Evolutionary conservation across 2,113 vertebrate genomes (phyloP).

Genomic region (Microtus ochrogaster): DNA sequence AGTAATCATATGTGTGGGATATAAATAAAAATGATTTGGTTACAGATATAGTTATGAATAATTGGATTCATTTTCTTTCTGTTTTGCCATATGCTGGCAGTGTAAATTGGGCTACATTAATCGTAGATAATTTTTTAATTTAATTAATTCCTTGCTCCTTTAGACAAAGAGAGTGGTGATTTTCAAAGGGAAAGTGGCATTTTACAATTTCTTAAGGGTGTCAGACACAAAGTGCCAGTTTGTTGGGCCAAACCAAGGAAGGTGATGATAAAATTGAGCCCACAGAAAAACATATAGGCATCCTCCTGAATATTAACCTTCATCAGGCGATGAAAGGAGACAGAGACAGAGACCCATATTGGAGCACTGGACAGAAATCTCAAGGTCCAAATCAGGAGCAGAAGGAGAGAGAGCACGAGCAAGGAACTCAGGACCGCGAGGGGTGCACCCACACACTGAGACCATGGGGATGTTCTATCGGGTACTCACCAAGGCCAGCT

Average conservation of each 20-base stretch:
- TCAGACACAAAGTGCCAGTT: conserved; percentile 50
- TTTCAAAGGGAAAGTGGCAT: conserved; percentile 45
- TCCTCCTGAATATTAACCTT: no score
- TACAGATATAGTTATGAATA: neutral
- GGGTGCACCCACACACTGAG: no score
- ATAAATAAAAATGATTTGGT: neutral
- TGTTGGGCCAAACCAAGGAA: conserved; percentile 35
- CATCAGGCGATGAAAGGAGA: no score
- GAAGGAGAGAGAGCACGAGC: no score
- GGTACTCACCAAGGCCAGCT: no score
- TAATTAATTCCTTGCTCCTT: conserved; percentile 50
- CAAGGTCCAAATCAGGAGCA: no score
- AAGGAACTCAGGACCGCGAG: no score
- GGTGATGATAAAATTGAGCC: neutral
- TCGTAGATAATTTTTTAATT: conserved; percentile 53
- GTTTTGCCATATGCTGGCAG: neutral
- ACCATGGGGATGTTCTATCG: no score
- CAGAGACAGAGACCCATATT: no score
- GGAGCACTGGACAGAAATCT: no score
- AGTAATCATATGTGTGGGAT: neutral
- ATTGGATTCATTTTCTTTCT: conserved; percentile 48
- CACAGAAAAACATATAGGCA: no score
- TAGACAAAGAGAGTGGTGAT: conserved; percentile 43
- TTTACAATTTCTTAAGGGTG: conserved; percentile 29
- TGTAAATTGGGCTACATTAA: conserved; percentile 37